phyloP scores from a whole-genome alignment of 2,797 vertebrate species.

The Hipposideros larvatus region DNA sequence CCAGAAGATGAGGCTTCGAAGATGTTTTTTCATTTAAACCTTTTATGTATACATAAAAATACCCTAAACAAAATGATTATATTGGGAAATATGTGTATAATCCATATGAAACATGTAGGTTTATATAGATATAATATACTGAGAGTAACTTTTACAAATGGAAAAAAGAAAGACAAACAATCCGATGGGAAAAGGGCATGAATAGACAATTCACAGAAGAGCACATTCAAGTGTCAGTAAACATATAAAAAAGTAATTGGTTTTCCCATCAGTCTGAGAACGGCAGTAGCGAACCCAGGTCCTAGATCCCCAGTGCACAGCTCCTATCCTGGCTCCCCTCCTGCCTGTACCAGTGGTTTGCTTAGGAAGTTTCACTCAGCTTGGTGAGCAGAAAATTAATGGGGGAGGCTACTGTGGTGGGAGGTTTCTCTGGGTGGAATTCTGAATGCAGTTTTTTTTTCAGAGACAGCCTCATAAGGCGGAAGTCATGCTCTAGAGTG shows the following conservation, averaged over 20 bases:
- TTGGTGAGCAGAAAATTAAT: not conserved
- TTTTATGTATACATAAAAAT: slow-evolving; percentile 1
- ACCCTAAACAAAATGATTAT: not conserved
- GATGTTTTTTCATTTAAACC: not conserved
- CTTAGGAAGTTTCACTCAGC: not conserved
- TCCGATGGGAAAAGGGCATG: not conserved
- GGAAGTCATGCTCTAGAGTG: not conserved
- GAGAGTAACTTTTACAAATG: not conserved
- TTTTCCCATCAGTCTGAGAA: not conserved
- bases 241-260: not conserved
- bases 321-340: not conserved
- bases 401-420: not conserved
- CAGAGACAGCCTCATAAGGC: not conserved
- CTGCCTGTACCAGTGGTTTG: not conserved
- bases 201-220: not conserved
- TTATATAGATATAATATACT: not conserved
- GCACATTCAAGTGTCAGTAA: not conserved
- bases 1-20: not conserved
- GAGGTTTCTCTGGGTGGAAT: not conserved
- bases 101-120: not conserved
- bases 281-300: not conserved
- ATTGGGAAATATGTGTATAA: not conserved
- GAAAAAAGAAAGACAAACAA: not conserved
- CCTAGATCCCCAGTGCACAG: fast-evolving
- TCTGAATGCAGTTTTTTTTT: not conserved